Evolutionary conservation across 2,797 vertebrate species (phyloP).

Genomic region (Rhinella marina): DNA sequence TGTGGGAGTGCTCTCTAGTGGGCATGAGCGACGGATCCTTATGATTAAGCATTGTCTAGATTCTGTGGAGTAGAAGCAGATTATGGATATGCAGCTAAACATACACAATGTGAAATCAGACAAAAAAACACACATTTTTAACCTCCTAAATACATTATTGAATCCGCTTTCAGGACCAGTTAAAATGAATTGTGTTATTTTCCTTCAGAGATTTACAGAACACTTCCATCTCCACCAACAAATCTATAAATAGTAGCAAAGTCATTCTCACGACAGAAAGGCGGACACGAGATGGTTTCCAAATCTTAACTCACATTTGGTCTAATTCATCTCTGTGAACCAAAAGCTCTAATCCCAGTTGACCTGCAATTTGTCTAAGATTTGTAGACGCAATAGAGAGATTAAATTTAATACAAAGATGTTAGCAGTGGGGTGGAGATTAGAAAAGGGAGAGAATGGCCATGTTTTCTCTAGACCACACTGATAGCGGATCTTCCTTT

Average conservation of each 20-base stretch:
- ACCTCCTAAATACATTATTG: no score
- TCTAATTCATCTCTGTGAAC: constrained; percentile 81
- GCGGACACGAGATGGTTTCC: constrained; percentile 60
- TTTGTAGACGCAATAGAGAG: constrained; percentile 83
- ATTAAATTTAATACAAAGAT: constrained; percentile 90
- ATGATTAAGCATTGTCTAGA: no score
- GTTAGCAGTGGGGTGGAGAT: constrained; percentile 89
- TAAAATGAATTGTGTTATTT: no score
- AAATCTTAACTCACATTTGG: constrained; percentile 86
- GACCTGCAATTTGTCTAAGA: constrained; percentile 89
- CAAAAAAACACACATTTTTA: no score
- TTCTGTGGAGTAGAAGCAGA: no score
- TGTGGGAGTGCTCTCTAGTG: no score
- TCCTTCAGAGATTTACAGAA: not conserved
- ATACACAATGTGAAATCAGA: no score
- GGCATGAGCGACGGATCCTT: no score
- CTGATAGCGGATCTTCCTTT: constrained; percentile 85
- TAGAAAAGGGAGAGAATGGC: constrained; percentile 83
- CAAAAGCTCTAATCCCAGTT: constrained; percentile 90
- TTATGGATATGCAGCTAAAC: no score
- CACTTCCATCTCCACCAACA: not conserved
- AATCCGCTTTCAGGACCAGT: no score
- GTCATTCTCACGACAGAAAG: not conserved
- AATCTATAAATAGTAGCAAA: not conserved
- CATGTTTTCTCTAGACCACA: constrained; percentile 88